A percentile compares a stretch with the other conserved stretches of the same genome.
Evolutionary conservation across 2,797 vertebrate species (phyloP).

Genomic region (Urophycis tenuis): DNA sequence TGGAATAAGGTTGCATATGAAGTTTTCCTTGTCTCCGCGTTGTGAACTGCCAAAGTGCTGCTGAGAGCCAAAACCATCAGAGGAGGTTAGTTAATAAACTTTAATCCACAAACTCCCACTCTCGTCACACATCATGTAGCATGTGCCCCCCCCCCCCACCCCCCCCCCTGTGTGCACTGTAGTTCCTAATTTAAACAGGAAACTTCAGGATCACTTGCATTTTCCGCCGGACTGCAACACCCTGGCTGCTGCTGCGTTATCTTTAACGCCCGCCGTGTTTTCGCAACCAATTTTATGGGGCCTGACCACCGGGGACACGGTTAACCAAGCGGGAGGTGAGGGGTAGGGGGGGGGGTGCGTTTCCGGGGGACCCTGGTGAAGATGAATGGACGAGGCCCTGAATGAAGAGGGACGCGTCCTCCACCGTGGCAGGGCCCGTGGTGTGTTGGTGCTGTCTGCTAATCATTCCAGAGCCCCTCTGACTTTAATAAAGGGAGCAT

Average conservation of each 20-base stretch:
- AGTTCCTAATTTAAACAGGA: not conserved
- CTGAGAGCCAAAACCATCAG: not conserved
- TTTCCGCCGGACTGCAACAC: not conserved
- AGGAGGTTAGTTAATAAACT: not conserved
- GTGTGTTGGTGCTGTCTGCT: constrained; percentile 70
- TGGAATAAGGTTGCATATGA: not conserved
- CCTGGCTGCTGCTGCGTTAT: not conserved
- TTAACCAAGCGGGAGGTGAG: constrained; percentile 63
- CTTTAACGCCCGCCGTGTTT: constrained; percentile 45
- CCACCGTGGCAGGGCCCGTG: constrained; percentile 54
- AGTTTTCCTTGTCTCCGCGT: not conserved
- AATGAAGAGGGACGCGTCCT: constrained; percentile 67
- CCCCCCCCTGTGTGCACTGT: too few relatives aligned
- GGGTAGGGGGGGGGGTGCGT: too few relatives aligned
- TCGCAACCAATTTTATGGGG: constrained; percentile 55
- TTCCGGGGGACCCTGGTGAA: constrained; percentile 45
- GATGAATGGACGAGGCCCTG: constrained; percentile 62
- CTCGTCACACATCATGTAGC: not conserved
- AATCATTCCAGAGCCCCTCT: constrained; percentile 74
- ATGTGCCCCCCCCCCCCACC: too few relatives aligned
- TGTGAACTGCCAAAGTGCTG: not conserved
- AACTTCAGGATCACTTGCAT: not conserved
- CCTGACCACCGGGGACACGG: constrained; percentile 40
- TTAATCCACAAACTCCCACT: not conserved
- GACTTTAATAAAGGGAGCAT: constrained; percentile 77